A percentile compares a stretch with the other conserved stretches of the same genome.
Evolutionary conservation across 2,888 invertebrate species (phyloP).

Genomic region (Anagyrus pseudococci): DNA sequence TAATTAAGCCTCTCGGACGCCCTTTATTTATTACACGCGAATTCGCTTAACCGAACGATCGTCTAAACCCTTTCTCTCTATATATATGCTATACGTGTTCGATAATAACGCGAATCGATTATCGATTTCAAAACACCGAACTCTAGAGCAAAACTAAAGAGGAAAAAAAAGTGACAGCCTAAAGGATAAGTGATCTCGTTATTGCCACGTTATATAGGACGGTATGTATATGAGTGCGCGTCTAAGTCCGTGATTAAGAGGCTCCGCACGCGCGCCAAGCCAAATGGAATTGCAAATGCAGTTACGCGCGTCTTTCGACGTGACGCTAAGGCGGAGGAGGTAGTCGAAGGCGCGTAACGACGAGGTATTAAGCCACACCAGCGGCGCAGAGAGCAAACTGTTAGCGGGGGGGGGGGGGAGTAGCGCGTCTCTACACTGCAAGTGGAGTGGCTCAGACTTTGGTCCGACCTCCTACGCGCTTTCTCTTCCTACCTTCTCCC

Average conservation of each 20-base stretch:
- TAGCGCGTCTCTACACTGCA: background rate
- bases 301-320: background rate
- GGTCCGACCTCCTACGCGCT: slow-evolving; percentile 18
- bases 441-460: slow-evolving; percentile 31
- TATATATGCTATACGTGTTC: too few species aligned
- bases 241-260: slow-evolving; percentile 1
- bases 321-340: slow-evolving; percentile 5
- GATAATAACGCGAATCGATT: too few species aligned
- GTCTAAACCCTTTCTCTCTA: too few species aligned
- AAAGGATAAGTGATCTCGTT: too few species aligned
- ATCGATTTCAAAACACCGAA: too few species aligned
- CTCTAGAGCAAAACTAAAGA: too few species aligned
- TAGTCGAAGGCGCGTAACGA: slow-evolving; percentile 3
- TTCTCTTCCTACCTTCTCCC: background rate
- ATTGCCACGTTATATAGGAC: too few species aligned
- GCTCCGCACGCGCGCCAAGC: background rate
- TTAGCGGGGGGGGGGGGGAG: background rate
- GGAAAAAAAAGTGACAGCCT: too few species aligned
- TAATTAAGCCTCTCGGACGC: too few species aligned
- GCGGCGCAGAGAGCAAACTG: background rate
- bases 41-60: too few species aligned
- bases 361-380: slow-evolving; percentile 4
- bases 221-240: too few species aligned
- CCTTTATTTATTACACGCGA: too few species aligned
- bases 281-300: slow-evolving; percentile 23